Evolutionary conservation across 1,140 invertebrate genomes (phyloP).

Genomic region (Cryptotermes secundus): DNA sequence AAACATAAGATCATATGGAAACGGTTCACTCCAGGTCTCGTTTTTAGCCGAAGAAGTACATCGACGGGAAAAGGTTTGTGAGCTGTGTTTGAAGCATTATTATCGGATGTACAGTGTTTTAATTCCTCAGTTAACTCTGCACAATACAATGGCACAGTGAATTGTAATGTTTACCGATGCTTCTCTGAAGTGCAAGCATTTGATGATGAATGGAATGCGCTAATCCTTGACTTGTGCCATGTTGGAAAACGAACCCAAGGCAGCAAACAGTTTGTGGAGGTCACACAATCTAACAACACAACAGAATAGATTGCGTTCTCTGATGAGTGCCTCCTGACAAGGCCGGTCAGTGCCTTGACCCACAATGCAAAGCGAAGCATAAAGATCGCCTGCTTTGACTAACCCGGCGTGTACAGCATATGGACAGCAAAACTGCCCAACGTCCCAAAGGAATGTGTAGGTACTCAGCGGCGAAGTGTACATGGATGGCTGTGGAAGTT

Average conservation of each 20-base stretch:
- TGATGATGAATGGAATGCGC: constrained; percentile 36
- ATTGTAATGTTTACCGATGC: background rate
- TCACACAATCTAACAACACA: background rate
- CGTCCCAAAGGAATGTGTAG: background rate
- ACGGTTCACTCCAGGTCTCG: too few species aligned
- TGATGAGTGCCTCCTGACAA: background rate
- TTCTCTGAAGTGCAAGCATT: constrained; percentile 10
- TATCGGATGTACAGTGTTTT: too few species aligned
- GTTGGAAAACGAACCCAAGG: background rate
- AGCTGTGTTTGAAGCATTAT: too few species aligned
- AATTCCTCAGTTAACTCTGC: too few species aligned
- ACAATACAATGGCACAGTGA: background rate
- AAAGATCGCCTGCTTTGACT: background rate
- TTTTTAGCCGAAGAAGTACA: too few species aligned
- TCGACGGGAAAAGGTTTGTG: too few species aligned
- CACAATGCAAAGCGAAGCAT: constrained; percentile 9
- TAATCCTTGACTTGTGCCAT: background rate
- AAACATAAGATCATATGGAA: too few species aligned
- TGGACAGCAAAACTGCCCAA: background rate
- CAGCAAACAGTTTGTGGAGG: constrained; percentile 7
- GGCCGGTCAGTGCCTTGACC: constrained; percentile 7
- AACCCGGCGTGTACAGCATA: too few species aligned
- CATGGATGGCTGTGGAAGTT: too few species aligned
- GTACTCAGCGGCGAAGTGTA: too few species aligned
- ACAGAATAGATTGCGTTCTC: background rate